These are phyloP conservation scores for Dysmachus trigonus DNA, from an alignment of 2,888 invertebrate genomes.

Conservation along the genomic window DNA sequence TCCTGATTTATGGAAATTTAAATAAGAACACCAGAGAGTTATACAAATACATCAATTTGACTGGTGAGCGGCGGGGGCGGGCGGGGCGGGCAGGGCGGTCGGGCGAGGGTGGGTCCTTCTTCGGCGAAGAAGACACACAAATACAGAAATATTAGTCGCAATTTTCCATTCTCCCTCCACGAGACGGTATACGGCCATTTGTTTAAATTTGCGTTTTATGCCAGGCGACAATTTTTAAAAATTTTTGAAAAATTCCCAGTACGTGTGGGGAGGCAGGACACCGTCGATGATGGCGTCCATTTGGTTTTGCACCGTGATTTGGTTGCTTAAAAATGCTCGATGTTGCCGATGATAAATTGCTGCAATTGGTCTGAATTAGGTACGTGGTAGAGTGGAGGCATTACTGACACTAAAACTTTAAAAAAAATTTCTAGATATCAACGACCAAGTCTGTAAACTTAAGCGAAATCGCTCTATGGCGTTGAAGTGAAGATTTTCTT, in stretches of 20 bases:
- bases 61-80: background rate
- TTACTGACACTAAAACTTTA: background rate
- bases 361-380: background rate
- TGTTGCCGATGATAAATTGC: background rate
- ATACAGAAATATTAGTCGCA: constrained; percentile 37
- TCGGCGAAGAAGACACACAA: constrained; percentile 29
- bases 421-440: background rate
- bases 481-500: no score
- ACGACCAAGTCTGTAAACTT: no score
- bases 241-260: constrained; percentile 32
- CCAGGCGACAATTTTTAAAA: constrained; percentile 38
- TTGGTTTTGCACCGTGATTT: constrained; percentile 37
- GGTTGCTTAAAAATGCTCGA: constrained; percentile 17
- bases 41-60: constrained; percentile 51
- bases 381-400: background rate
- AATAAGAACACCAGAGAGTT: constrained; percentile 52
- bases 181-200: constrained; percentile 31
- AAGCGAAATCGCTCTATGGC: no score
- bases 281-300: constrained; percentile 38
- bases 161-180: constrained; percentile 26
- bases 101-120: background rate
- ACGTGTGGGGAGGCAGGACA: background rate
- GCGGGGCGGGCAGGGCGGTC: background rate
- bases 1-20: constrained; percentile 54
- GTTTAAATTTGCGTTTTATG: constrained; percentile 42